Conservation (phyloP, 2,113 vertebrate genomes). For the Haplochromis burtoni region DNA sequence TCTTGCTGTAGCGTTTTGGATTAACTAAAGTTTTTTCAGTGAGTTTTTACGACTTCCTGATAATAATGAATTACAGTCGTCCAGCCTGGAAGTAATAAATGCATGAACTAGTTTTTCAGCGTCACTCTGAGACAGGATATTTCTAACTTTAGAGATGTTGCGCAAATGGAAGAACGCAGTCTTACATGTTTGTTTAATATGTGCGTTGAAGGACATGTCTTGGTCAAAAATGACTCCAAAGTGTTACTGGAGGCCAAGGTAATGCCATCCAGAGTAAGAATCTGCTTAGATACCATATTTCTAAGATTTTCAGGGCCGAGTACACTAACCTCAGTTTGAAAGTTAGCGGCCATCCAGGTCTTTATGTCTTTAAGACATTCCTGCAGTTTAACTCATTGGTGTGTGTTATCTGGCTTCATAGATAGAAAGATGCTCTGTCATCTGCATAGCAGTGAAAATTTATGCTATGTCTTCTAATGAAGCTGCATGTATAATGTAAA, state of each 20-base stretch:
- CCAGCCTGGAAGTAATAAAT: too few relatives aligned
- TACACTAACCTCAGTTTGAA: accelerated
- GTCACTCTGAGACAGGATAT: too few relatives aligned
- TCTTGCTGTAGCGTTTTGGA: too few relatives aligned
- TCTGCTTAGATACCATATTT: neutral
- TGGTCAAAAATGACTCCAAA: accelerated
- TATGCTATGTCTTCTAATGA: neutral
- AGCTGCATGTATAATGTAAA: accelerated
- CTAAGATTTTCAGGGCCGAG: accelerated
- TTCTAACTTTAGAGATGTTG: too few relatives aligned
- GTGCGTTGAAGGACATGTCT: accelerated
- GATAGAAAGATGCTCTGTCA: neutral
- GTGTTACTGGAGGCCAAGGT: accelerated
- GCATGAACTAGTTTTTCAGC: too few relatives aligned
- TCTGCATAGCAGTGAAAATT: accelerated
- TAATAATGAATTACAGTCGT: too few relatives aligned
- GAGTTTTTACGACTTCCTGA: too few relatives aligned
- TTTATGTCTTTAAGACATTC: neutral
- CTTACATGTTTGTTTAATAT: too few relatives aligned
- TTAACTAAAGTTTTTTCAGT: too few relatives aligned
- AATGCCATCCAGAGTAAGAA: neutral
- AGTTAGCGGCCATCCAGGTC: accelerated
- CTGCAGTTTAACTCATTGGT: accelerated
- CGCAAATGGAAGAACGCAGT: too few relatives aligned
- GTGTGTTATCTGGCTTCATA: neutral